Conservation (phyloP, 2,797 vertebrate genomes). For the Morus bassanus region DNA sequence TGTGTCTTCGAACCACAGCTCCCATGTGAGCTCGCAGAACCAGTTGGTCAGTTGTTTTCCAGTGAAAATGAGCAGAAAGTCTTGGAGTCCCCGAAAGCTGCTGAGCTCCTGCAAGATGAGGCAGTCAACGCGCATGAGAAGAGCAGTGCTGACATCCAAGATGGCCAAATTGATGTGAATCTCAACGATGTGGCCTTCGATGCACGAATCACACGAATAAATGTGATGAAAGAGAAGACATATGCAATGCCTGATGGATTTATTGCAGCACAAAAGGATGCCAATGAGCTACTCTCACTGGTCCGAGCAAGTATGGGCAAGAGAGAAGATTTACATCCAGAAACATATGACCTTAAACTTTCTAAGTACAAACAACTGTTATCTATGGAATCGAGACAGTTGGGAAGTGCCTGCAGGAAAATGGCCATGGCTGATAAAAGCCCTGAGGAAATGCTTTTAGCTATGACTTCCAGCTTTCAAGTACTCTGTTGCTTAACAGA, state of each 20-base stretch:
- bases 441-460: slow-evolving; percentile 90
- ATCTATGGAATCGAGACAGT: slow-evolving; percentile 87
- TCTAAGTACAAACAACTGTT: slow-evolving; percentile 86
- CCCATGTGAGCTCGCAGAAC: slow-evolving; percentile 46
- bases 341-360: slow-evolving; percentile 77
- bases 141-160: slow-evolving; percentile 60
- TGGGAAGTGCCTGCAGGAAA: slow-evolving; percentile 88
- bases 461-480: slow-evolving; percentile 93
- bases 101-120: slow-evolving; percentile 44
- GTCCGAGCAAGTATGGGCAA: slow-evolving; percentile 80
- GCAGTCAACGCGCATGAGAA: slow-evolving; percentile 66
- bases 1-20: slow-evolving; percentile 62
- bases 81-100: slow-evolving; percentile 7
- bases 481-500: slow-evolving; percentile 92
- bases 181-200: slow-evolving; percentile 79
- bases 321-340: slow-evolving; percentile 71
- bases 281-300: slow-evolving; percentile 87
- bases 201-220: slow-evolving; percentile 80
- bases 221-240: slow-evolving; percentile 87
- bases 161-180: slow-evolving; percentile 63
- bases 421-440: slow-evolving; percentile 88
- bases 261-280: slow-evolving; percentile 87
- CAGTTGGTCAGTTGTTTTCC: background rate
- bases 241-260: slow-evolving; percentile 90
- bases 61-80: slow-evolving; percentile 49